Evolutionary conservation across 2,797 vertebrate species (phyloP).

Genomic region (Coracias cyanogaster): DNA sequence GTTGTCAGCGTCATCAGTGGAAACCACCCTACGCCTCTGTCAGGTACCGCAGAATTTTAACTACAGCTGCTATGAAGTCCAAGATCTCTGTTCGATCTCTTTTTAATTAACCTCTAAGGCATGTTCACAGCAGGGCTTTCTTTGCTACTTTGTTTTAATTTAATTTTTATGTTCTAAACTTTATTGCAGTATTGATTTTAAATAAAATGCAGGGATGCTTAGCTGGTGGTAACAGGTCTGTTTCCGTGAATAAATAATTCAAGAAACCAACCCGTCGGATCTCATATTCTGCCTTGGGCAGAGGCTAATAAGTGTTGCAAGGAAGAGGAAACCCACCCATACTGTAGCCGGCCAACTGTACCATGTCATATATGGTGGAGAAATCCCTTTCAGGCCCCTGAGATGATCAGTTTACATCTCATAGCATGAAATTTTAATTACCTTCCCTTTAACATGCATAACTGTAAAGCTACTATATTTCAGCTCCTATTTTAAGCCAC

Average conservation of each 20-base stretch:
- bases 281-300: neutral
- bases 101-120: neutral
- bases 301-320: neutral
- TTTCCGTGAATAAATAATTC: slow-evolving; percentile 19
- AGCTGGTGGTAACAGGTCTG: neutral
- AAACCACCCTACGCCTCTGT: neutral
- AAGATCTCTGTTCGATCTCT: neutral
- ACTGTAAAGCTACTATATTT: slow-evolving; percentile 35
- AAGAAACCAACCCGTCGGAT: neutral
- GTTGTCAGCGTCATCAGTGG: neutral
- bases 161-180: slow-evolving; percentile 15
- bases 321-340: slow-evolving; percentile 11
- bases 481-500: slow-evolving; percentile 51
- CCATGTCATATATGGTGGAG: neutral
- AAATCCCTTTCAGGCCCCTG: slow-evolving; percentile 8
- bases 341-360: neutral
- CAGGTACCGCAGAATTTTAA: neutral
- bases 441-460: slow-evolving; percentile 38
- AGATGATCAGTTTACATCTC: slow-evolving; percentile 46
- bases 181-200: slow-evolving; percentile 16
- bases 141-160: neutral
- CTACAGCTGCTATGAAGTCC: neutral
- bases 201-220: slow-evolving; percentile 5
- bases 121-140: neutral
- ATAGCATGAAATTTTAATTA: slow-evolving; percentile 57